Percentiles rank a stretch among this genome's conserved stretches.
These are phyloP conservation scores for Sciurus vulgaris DNA, from an alignment of 2,797 vertebrate species.

Conservation along the genomic window DNA sequence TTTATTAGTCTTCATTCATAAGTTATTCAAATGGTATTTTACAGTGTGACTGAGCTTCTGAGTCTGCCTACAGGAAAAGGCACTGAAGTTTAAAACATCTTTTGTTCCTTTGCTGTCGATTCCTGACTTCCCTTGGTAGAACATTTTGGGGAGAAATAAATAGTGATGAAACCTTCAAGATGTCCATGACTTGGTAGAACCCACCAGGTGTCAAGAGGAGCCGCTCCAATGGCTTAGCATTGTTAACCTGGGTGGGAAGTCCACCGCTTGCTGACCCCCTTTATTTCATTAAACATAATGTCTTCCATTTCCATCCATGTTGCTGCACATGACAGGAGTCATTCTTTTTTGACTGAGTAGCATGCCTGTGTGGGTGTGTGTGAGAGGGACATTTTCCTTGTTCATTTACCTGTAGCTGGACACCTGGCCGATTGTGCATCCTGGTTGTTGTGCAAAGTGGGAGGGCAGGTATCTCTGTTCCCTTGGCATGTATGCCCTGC, in stretches of 20 bases:
- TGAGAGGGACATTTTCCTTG: background rate
- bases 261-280: background rate
- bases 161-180: conserved; percentile 23
- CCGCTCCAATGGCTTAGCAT: background rate
- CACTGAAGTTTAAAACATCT: conserved; percentile 14
- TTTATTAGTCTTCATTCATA: conserved; percentile 54
- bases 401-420: background rate
- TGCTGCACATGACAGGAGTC: background rate
- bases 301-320: background rate
- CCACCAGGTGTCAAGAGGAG: background rate
- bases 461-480: background rate
- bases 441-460: too few relatives aligned
- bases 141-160: conserved; percentile 35
- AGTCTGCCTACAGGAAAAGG: background rate
- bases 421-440: background rate
- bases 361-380: background rate
- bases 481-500: background rate
- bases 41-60: background rate
- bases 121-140: conserved; percentile 43
- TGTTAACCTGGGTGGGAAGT: background rate
- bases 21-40: conserved; percentile 46
- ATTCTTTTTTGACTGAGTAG: background rate
- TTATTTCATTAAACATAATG: background rate
- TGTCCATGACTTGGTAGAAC: background rate
- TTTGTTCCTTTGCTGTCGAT: conserved; percentile 25